Conservation (phyloP, 2,113 vertebrate species). For the Procavia capensis region DNA sequence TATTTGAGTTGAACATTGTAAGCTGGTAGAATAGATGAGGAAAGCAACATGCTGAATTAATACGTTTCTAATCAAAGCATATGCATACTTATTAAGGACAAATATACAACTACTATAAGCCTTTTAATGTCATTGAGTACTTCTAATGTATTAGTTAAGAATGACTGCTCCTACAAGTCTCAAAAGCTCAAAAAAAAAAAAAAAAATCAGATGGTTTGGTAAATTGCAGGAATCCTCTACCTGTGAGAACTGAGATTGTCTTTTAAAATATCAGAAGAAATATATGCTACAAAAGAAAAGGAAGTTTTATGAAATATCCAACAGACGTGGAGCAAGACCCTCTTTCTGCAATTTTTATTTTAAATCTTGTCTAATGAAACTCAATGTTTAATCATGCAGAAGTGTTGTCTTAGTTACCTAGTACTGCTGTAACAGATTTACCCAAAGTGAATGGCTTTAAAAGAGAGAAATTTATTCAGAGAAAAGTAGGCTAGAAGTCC, state of each 20-base stretch:
- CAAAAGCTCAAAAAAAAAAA: no score
- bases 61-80: neutral
- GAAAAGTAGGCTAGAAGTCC: no score
- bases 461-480: no score
- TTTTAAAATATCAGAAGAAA: neutral
- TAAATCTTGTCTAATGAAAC: neutral
- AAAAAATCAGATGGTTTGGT: neutral
- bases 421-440: no score
- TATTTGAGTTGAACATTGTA: neutral
- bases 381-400: neutral
- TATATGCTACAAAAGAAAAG: neutral
- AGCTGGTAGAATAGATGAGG: neutral
- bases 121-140: neutral
- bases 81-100: neutral
- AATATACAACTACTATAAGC: neutral
- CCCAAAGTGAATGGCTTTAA: no score
- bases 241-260: neutral
- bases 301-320: neutral
- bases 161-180: neutral
- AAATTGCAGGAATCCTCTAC: neutral
- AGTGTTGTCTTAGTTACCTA: no score
- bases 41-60: neutral
- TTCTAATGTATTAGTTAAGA: neutral
- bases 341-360: neutral
- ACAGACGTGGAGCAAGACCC: neutral